Percentiles rank a stretch among this genome's conserved stretches.
phyloP scores from a whole-genome alignment of 2,888 invertebrate species.

The Spialia ferax region DNA sequence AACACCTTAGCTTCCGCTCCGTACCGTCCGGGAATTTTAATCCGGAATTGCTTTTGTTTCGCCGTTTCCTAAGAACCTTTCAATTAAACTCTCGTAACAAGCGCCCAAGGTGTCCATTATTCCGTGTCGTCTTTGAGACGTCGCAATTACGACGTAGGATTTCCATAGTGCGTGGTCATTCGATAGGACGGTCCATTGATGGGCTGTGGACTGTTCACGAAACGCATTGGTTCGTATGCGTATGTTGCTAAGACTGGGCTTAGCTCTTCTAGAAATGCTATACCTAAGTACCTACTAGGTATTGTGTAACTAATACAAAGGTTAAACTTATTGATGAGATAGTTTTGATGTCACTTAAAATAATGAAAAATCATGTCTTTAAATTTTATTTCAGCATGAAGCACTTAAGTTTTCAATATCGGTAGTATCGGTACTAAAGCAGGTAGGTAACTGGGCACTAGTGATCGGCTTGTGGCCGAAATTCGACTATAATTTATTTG shows the following conservation, averaged over 20 bases:
- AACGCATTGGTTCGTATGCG: slow-evolving; percentile 33
- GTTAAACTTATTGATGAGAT: not conserved
- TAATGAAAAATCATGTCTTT: no score
- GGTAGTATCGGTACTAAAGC: no score
- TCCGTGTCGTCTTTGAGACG: slow-evolving; percentile 38
- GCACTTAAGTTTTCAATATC: no score
- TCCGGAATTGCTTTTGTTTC: slow-evolving; percentile 38
- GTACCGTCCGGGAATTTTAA: slow-evolving; percentile 28
- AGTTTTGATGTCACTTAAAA: no score
- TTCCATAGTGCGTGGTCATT: slow-evolving; percentile 7
- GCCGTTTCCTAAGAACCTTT: slow-evolving; percentile 40
- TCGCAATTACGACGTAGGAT: slow-evolving; percentile 37
- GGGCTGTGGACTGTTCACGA: slow-evolving; percentile 24
- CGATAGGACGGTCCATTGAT: slow-evolving; percentile 34
- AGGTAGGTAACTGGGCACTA: no score
- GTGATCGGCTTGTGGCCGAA: no score
- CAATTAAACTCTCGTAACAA: slow-evolving; percentile 40
- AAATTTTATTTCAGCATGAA: no score
- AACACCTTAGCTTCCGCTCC: slow-evolving; percentile 23
- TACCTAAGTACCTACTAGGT: not conserved
- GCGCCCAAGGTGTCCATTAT: slow-evolving; percentile 37
- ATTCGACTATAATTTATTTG: no score
- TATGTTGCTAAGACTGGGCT: slow-evolving; percentile 14
- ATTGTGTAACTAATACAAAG: not conserved
- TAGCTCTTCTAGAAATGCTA: not conserved